phyloP scores from a whole-genome alignment of 2,888 invertebrate species.

The Eucera pruinosa region DNA sequence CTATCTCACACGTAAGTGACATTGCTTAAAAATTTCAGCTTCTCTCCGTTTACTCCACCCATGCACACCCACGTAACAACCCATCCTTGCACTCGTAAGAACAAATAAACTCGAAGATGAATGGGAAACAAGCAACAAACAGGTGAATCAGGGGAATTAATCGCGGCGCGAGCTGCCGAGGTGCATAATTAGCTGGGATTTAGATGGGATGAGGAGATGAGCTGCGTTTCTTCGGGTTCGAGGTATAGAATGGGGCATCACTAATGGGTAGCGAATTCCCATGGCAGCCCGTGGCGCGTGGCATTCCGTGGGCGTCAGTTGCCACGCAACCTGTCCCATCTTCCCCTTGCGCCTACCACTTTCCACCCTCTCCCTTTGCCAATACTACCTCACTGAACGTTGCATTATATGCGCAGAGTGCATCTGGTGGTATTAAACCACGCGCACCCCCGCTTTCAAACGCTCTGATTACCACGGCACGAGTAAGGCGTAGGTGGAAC shows the following conservation, averaged over 20 bases:
- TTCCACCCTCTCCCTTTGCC: background rate
- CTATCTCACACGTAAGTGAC: too few relatives aligned
- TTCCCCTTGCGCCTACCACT: constrained; percentile 42
- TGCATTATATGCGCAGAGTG: constrained; percentile 44
- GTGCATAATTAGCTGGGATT: background rate
- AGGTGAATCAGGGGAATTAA: too few relatives aligned
- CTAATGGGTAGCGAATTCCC: constrained; percentile 19
- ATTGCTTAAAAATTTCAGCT: too few relatives aligned
- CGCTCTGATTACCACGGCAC: constrained; percentile 21
- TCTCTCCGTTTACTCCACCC: too few relatives aligned
- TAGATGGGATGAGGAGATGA: background rate
- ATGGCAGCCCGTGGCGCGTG: constrained; percentile 68
- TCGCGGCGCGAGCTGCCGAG: too few relatives aligned
- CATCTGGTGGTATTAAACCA: constrained; percentile 42
- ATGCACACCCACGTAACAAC: too few relatives aligned
- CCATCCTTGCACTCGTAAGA: too few relatives aligned
- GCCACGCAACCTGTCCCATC: constrained; percentile 75
- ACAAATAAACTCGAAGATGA: too few relatives aligned
- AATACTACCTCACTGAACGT: background rate
- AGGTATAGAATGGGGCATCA: background rate
- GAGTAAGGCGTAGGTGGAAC: constrained; percentile 35
- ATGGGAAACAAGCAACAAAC: too few relatives aligned
- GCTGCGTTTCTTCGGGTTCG: constrained; percentile 1
- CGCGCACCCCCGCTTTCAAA: constrained; percentile 24
- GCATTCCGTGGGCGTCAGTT: constrained; percentile 77